Base-by-base conservation (phyloP, 2,113 vertebrate genomes). In the Lepisosteus osseus region DNA sequence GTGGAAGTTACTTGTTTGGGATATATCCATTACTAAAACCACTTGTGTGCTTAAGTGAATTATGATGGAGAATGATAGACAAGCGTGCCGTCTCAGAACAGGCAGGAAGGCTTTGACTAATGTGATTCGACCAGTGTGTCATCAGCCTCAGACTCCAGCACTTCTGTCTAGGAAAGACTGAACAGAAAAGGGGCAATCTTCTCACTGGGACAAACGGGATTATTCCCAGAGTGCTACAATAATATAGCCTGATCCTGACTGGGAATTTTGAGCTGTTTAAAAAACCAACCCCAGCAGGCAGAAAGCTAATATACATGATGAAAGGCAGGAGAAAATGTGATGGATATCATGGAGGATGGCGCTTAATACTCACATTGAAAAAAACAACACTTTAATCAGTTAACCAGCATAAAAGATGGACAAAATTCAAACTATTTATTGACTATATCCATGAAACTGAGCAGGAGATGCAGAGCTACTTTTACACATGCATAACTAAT, bases 401-500 rank as follows among this genome's bases (percentile, higher is more conserved):
- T 56, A 41, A 40, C 44, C 47, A 68, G 65, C 8, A 62, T 14
- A 59, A 78, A 65, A 74, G 17, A 70, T 8, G 65, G 65, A 68
- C 75, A 67, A 76, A 74, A 9, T 77, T 71, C 71, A 81, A 71
- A 74, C 63, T 67, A 66, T 73, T 73, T 62, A 66, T 67, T 55
- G 51, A 54, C 61, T 67, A 72, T 78, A 82, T 80, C 77, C 75
- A 83, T 81, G 86, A 79, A 79, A 86, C 70, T 78, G 82, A 87
- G 81, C 86, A 80, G 89, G 86, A 90, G 89, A 79, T 78, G 69
- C 56, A 59, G 83, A 68, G 61, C 72, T 67, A 75, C 81, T 79
- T 29, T 83, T 69, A 82, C 82, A 79, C 78, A 84, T 73, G 85
- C 85, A 86, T 84, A 88, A 83, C 29, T 77, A 73, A 84, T 81